A percentile compares a stretch with the other conserved stretches of the same genome.
phyloP scores from a whole-genome alignment of 2,888 invertebrate species.

The Sinhomidia bicolor region DNA sequence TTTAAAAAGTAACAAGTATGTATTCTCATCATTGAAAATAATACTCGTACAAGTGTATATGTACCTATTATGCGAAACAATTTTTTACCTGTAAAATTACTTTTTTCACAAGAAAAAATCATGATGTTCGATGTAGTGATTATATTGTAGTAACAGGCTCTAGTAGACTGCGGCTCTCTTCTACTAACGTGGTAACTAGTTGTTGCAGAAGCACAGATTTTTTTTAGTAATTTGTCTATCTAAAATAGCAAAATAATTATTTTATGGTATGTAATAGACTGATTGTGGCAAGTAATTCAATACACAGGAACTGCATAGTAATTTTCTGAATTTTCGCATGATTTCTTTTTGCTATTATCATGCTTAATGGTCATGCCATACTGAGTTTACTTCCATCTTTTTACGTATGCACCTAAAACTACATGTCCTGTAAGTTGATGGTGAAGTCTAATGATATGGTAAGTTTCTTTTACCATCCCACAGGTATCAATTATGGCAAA shows the following conservation, averaged over 20 bases:
- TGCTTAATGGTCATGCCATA: background rate
- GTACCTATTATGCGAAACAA: no score
- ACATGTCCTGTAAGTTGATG: background rate
- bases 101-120: no score
- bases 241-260: background rate
- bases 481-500: constrained; percentile 27
- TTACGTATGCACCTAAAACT: background rate
- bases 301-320: constrained; percentile 1
- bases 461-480: background rate
- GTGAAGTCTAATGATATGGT: background rate
- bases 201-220: no score
- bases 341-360: constrained; percentile 10
- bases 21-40: no score
- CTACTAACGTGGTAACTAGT: no score
- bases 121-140: no score
- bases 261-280: background rate
- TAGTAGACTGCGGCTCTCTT: no score
- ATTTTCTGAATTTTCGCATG: constrained; percentile 2
- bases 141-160: no score
- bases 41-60: no score
- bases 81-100: no score
- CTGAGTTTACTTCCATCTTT: background rate
- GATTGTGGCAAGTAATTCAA: background rate
- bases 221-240: no score
- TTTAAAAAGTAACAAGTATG: no score